A percentile compares a stretch with the other conserved stretches of the same genome.
These are phyloP conservation scores for Panzeria rudis DNA, from an alignment of 2,888 invertebrate genomes.

Conservation along the genomic window DNA sequence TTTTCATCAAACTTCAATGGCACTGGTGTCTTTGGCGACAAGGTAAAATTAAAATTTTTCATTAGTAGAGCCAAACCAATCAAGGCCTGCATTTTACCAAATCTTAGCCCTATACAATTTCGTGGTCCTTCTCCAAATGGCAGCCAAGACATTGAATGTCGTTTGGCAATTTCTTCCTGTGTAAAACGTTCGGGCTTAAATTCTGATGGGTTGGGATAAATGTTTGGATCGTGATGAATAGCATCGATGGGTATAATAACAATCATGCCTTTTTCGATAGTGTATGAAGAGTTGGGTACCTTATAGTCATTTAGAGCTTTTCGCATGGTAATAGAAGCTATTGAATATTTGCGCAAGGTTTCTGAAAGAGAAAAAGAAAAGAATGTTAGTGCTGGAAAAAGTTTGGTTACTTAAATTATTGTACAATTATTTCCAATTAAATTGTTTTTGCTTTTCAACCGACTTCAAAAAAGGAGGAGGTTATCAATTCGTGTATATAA, in stretches of 20 bases:
- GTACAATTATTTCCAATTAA: no score
- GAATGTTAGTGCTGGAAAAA: not conserved
- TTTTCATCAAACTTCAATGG: conserved; percentile 77
- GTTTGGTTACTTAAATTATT: no score
- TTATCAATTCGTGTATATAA: no score
- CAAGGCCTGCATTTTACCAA: conserved; percentile 81
- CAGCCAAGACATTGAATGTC: conserved; percentile 78
- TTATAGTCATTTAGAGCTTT: conserved; percentile 79
- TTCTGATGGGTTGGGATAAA: conserved; percentile 83
- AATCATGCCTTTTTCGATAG: conserved; percentile 84
- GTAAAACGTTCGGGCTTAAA: conserved; percentile 84
- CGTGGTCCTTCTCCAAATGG: conserved; percentile 81
- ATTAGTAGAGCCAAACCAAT: conserved; percentile 78
- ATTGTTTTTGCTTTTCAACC: no score
- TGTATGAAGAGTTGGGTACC: conserved; percentile 80
- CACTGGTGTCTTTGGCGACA: conserved; percentile 75
- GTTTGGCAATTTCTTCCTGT: conserved; percentile 77
- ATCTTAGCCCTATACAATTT: conserved; percentile 82
- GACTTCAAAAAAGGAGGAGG: no score
- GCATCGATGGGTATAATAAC: conserved; percentile 85
- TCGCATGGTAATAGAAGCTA: conserved; percentile 81
- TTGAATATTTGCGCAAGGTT: conserved; percentile 84
- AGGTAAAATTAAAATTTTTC: conserved; percentile 77
- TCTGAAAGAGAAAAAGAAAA: conserved; percentile 77
- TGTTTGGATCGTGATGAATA: conserved; percentile 83